phyloP scores from a whole-genome alignment of 2,888 invertebrate species.

The Megastigmus dorsalis region DNA sequence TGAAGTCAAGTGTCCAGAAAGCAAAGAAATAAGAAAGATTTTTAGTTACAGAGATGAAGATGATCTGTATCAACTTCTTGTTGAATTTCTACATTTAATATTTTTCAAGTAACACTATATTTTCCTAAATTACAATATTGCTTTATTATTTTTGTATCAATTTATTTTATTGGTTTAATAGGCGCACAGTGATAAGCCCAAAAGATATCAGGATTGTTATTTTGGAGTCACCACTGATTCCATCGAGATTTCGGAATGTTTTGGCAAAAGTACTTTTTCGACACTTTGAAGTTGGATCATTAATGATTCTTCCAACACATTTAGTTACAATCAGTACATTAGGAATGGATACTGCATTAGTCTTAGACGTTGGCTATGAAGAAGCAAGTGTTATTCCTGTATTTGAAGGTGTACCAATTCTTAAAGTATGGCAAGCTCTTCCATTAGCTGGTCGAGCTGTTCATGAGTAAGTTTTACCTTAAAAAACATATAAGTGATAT shows the following conservation, averaged over 20 bases:
- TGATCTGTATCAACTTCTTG: slow-evolving; percentile 88
- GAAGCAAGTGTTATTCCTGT: slow-evolving; percentile 90
- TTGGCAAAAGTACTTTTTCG: slow-evolving; percentile 93
- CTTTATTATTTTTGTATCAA: neutral
- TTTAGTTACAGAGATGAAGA: slow-evolving; percentile 80
- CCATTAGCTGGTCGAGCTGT: slow-evolving; percentile 86
- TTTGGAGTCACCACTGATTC: slow-evolving; percentile 91
- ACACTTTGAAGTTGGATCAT: slow-evolving; percentile 88
- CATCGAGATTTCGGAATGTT: slow-evolving; percentile 88
- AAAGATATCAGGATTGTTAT: slow-evolving; percentile 94
- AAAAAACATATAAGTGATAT: no score
- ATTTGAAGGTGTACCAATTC: slow-evolving; percentile 89
- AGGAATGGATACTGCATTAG: slow-evolving; percentile 87
- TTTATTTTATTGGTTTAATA: slow-evolving; percentile 68
- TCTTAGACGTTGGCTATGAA: slow-evolving; percentile 90
- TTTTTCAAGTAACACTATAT: slow-evolving; percentile 86
- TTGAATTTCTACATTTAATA: slow-evolving; percentile 89
- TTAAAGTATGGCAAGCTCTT: slow-evolving; percentile 88
- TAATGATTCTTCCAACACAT: slow-evolving; percentile 90
- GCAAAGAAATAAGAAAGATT: slow-evolving; percentile 79
- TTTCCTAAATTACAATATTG: slow-evolving; percentile 5
- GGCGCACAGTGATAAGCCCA: slow-evolving; percentile 92
- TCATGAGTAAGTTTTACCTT: slow-evolving; percentile 79
- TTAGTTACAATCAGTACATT: slow-evolving; percentile 89
- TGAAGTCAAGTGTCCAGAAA: slow-evolving; percentile 82